phyloP scores from a whole-genome alignment of 2,797 vertebrate species.

The Scyliorhinus canicula region DNA sequence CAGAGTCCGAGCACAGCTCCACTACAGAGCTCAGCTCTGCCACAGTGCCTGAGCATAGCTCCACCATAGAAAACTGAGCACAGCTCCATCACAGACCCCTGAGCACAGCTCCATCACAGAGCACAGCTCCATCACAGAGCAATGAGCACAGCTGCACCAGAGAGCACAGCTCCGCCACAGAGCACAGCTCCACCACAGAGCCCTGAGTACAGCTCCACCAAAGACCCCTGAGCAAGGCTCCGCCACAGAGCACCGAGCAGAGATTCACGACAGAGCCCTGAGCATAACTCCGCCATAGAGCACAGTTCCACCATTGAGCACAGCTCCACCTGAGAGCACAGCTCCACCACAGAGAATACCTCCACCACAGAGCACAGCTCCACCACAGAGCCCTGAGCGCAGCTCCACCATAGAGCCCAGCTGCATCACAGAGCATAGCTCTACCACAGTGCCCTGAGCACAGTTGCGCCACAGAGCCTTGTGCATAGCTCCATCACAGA shows the following conservation, averaged over 20 bases:
- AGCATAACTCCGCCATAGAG: not conserved
- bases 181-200: not conserved
- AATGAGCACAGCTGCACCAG: conserved; percentile 50
- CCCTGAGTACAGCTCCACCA: conserved; percentile 16
- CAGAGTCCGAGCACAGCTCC: conserved; percentile 39
- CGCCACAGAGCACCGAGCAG: not conserved
- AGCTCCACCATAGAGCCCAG: conserved; percentile 44
- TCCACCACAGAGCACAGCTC: not conserved
- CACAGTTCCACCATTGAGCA: not conserved
- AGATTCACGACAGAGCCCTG: conserved; percentile 15
- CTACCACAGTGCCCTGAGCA: conserved; percentile 49
- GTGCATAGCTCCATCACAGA: conserved; percentile 28
- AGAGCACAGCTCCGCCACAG: conserved; percentile 41
- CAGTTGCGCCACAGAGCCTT: not conserved
- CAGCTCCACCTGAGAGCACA: conserved; percentile 11
- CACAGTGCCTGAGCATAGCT: conserved; percentile 28
- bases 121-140: conserved; percentile 42
- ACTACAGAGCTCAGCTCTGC: conserved; percentile 44
- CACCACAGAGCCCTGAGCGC: conserved; percentile 50
- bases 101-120: conserved; percentile 39
- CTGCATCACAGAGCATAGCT: conserved; percentile 41
- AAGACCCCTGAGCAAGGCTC: conserved; percentile 35
- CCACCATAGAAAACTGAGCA: not conserved
- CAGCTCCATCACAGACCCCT: not conserved
- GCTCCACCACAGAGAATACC: conserved; percentile 36